Evolutionary conservation across 2,797 vertebrate genomes (phyloP).

Genomic region (Myripristis murdjan): DNA sequence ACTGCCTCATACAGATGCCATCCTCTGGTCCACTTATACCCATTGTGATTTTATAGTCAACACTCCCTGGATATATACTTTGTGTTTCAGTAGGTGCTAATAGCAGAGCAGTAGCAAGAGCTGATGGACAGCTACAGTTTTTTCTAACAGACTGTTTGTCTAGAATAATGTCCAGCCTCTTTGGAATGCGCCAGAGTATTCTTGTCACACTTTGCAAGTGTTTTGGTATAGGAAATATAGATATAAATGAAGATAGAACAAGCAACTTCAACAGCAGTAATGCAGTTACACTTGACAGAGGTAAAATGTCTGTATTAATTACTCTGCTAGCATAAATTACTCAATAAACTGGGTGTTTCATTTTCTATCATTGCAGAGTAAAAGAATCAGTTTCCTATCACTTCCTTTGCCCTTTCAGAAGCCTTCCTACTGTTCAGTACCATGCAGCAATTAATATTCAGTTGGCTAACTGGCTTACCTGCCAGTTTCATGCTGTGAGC

Average conservation of each 20-base stretch:
- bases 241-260: slow-evolving; percentile 1
- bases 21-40: slow-evolving; percentile 47
- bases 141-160: slow-evolving; percentile 42
- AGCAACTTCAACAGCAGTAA: no score
- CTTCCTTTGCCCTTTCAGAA: slow-evolving; percentile 24
- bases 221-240: background rate
- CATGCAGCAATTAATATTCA: slow-evolving; percentile 48
- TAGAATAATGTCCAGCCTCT: no score
- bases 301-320: background rate
- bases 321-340: no score
- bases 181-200: no score
- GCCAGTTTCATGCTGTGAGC: slow-evolving; percentile 39
- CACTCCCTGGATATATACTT: slow-evolving; percentile 56
- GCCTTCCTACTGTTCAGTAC: slow-evolving; percentile 25
- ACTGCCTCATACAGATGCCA: slow-evolving; percentile 62
- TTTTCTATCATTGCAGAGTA: no score
- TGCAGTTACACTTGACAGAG: no score
- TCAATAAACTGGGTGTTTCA: no score
- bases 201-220: background rate
- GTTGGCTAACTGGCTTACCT: slow-evolving; percentile 22
- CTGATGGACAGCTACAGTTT: slow-evolving; percentile 45
- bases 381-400: background rate
- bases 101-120: slow-evolving; percentile 45
- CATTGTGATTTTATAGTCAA: slow-evolving; percentile 59
- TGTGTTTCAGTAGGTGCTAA: slow-evolving; percentile 55